These are phyloP conservation scores for Pelodiscus sinensis DNA, from an alignment of 2,113 vertebrate species.

Conservation along the genomic window DNA sequence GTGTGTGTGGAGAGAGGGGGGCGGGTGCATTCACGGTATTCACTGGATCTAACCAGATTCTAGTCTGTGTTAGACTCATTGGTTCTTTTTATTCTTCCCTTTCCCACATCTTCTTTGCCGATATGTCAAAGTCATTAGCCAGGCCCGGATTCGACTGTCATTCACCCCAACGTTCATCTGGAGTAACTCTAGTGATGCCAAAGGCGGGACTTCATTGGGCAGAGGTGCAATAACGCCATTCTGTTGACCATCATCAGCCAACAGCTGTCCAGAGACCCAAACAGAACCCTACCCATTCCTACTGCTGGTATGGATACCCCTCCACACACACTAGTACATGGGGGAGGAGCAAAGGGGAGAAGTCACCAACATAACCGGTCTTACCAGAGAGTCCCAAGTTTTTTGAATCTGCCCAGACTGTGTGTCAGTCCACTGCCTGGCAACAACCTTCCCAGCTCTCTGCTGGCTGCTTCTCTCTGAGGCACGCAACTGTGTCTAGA, in stretches of 20 bases:
- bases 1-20: neutral
- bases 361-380: neutral
- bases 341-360: neutral
- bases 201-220: neutral
- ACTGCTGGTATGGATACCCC: neutral
- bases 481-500: neutral
- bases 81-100: neutral
- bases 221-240: neutral
- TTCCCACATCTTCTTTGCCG: neutral
- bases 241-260: neutral
- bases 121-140: neutral
- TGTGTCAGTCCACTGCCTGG: neutral
- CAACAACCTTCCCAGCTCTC: neutral
- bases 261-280: neutral
- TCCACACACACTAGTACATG: neutral
- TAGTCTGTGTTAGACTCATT: slow-evolving; percentile 16
- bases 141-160: neutral
- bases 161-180: neutral
- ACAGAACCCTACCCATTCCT: neutral
- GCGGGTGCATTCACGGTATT: neutral
- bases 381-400: neutral
- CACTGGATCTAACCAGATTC: slow-evolving; percentile 52
- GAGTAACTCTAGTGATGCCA: accelerated
- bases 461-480: neutral
- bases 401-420: neutral